Evolutionary conservation across 1,140 invertebrate genomes (phyloP), one percentile per base, ranked within the genome.

Genomic region (Cotesia typhae): DNA sequence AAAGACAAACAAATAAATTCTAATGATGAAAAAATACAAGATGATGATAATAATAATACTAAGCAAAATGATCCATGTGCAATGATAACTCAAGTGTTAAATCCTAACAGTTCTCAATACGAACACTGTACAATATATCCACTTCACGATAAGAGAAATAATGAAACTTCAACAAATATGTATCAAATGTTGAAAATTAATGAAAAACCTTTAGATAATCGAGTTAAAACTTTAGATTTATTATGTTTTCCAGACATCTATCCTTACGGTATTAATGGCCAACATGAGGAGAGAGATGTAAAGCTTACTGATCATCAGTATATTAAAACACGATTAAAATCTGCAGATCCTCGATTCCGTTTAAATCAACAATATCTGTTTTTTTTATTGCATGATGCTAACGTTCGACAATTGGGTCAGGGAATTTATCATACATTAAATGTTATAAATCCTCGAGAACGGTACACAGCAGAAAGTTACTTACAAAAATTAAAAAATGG

Each of bases 341-440:
- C 28, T 28, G 28, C 28, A 28, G 28, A 28, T 28, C 28, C 28
- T 28, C 28, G 28, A 64, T 75, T 72, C 64, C 52, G 73, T 52
- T 35, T 72, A 6, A 70, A 74, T 61, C 37, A 59, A n/a, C 72
- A 76, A 67, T 72, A 69, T 70, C n/a, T 71, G n/a, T 76, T 72
- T 7, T 71, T 28, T 57, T 41, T 67, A 68, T 28, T 57, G 38
- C 53, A 47, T 70, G 63, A 68, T 67, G 20, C 63, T 14, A 61
- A 65, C 38, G 36, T 51, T 57, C 74, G 79, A 20, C 75, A 80
- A 72, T 53, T 80, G 7, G 77, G 68, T 67, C 67, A 71, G 59
- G 78, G 81, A 38, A 82, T 82, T 66, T 82, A 67, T 76, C 76
- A 82, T 70, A 79, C 77, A 76, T 53, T 81, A 61, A 82, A 80